Conservation (phyloP, 2,797 vertebrate species). For the Periophthalmus magnuspinnatus region DNA sequence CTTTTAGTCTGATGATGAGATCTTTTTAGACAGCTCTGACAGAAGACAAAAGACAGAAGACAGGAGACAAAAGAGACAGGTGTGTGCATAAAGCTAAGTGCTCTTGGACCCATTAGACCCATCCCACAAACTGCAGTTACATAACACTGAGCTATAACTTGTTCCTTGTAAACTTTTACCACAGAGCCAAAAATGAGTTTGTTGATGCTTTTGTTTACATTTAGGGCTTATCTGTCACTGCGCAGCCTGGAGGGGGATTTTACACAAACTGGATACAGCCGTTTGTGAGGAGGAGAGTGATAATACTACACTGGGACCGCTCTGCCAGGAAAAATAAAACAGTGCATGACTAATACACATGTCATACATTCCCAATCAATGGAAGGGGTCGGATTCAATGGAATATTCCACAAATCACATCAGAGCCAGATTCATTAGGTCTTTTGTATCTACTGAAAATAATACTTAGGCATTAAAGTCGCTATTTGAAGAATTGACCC, state of each 20-base stretch:
- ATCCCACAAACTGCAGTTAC: conserved; percentile 19
- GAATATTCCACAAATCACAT: conserved; percentile 72
- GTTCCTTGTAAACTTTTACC: conserved; percentile 58
- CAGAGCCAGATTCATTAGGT: conserved; percentile 64
- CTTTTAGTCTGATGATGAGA: not conserved
- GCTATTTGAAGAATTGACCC: conserved; percentile 31
- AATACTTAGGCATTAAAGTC: conserved; percentile 32
- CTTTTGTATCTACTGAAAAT: conserved; percentile 51
- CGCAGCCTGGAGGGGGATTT: conserved; percentile 28
- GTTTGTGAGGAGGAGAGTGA: conserved; percentile 52
- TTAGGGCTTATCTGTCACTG: conserved; percentile 55
- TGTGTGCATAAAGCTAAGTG: conserved; percentile 15
- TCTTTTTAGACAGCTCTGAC: not conserved
- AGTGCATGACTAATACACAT: conserved; percentile 70
- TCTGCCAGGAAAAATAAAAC: conserved; percentile 78
- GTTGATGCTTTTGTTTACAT: conserved; percentile 68
- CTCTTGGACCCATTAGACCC: conserved; percentile 5
- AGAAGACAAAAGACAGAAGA: too few relatives aligned
- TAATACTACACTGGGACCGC: conserved; percentile 38
- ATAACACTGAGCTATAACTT: conserved; percentile 44
- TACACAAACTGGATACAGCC: conserved; percentile 50
- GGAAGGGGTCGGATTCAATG: conserved; percentile 59
- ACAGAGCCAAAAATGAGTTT: conserved; percentile 53
- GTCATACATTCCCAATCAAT: conserved; percentile 76
- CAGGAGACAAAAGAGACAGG: conserved; percentile 27